Percentiles rank a stretch among this genome's conserved stretches.
Evolutionary conservation across 2,797 vertebrate genomes (phyloP).

Genomic region (Fratercula arctica): DNA sequence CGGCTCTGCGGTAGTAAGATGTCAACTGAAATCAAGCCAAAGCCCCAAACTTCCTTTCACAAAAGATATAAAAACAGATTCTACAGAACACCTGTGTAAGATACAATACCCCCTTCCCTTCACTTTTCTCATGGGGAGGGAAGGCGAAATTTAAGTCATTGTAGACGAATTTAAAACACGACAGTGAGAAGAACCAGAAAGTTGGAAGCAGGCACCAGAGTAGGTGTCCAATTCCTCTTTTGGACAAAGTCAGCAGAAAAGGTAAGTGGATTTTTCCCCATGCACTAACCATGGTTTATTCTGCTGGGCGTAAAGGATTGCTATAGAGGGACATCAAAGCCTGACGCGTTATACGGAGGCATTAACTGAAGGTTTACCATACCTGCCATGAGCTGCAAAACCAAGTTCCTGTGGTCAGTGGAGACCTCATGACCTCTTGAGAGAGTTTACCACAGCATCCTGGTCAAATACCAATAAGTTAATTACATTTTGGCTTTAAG

Average conservation of each 20-base stretch:
- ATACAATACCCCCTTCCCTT: neutral
- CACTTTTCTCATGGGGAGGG: neutral
- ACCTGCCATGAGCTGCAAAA: conserved; percentile 1
- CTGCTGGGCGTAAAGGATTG: neutral
- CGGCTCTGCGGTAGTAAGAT: neutral
- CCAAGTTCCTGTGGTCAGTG: conserved; percentile 38
- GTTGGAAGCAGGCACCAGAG: neutral
- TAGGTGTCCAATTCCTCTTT: neutral
- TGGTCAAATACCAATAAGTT: neutral
- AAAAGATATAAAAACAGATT: conserved; percentile 16
- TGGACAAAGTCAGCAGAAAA: conserved; percentile 25
- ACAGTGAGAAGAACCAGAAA: neutral
- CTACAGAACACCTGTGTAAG: conserved; percentile 33
- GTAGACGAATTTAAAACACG: neutral
- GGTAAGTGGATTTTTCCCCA: neutral
- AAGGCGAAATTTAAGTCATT: neutral
- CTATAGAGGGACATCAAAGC: conserved; percentile 39
- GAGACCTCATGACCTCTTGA: conserved; percentile 35
- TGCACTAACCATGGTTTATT: neutral
- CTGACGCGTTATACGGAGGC: neutral
- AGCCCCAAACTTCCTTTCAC: conserved; percentile 36
- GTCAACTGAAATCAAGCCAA: conserved; percentile 27
- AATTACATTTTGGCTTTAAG: neutral
- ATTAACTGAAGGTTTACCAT: neutral
- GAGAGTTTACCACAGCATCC: conserved; percentile 19